Conservation (phyloP, 2,797 vertebrate genomes). For the Coreius guichenoti region DNA sequence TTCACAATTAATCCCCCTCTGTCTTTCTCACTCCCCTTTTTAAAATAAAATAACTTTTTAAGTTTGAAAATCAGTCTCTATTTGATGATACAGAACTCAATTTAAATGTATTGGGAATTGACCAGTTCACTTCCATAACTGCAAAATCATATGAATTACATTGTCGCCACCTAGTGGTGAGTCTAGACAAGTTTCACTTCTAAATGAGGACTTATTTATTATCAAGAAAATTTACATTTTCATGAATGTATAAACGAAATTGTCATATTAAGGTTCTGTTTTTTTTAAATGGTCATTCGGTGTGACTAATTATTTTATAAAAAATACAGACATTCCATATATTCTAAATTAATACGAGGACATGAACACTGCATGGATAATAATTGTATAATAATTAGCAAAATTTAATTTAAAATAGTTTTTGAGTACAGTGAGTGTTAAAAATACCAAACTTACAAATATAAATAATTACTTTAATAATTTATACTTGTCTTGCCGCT, state of each 20-base stretch:
- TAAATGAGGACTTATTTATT: background rate
- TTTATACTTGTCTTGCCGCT: background rate
- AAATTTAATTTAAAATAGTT: background rate
- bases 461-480: background rate
- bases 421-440: background rate
- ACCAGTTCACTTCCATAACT: background rate
- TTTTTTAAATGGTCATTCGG: background rate
- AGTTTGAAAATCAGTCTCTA: background rate
- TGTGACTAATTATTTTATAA: background rate
- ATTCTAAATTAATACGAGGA: background rate
- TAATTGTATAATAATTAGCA: background rate
- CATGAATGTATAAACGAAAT: background rate
- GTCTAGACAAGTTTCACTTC: background rate
- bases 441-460: background rate
- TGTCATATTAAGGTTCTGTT: background rate
- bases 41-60: background rate
- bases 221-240: background rate
- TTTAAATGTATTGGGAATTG: background rate
- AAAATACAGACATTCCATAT: background rate
- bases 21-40: background rate
- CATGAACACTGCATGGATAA: background rate
- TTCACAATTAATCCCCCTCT: background rate
- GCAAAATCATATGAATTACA: background rate
- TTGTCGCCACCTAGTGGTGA: constrained; percentile 16
- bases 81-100: background rate